These are phyloP conservation scores for Quadroppia sp. DNA, from an alignment of 2,888 invertebrate species.

Conservation along the genomic window DNA sequence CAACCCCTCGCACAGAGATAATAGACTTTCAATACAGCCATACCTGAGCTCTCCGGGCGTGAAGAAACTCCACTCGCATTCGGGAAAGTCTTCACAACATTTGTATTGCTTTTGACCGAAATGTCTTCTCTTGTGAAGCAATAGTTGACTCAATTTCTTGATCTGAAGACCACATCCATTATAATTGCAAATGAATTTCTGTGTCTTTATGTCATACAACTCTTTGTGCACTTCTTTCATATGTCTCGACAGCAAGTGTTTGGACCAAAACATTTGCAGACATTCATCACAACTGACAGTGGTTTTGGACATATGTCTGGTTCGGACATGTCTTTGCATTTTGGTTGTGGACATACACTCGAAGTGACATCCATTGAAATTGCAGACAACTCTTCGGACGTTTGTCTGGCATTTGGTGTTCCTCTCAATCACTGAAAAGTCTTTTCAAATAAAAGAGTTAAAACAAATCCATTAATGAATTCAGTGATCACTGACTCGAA, in stretches of 20 bases:
- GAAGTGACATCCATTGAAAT: slow-evolving; percentile 1
- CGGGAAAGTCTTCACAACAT: slow-evolving; percentile 4
- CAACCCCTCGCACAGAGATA: too few relatives aligned
- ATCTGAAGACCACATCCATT: not conserved
- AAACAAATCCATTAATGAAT: not conserved
- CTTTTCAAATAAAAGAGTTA: not conserved
- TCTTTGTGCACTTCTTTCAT: not conserved
- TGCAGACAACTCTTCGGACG: not conserved
- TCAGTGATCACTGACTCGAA: not conserved
- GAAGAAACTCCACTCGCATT: slow-evolving; percentile 20
- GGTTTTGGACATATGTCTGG: not conserved
- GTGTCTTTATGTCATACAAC: not conserved
- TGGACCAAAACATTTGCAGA: not conserved
- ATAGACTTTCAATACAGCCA: not conserved
- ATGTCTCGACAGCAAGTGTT: not conserved
- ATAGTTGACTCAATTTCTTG: not conserved
- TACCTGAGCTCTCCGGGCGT: slow-evolving; percentile 11
- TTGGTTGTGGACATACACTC: not conserved
- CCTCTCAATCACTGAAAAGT: not conserved
- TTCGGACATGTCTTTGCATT: slow-evolving; percentile 14
- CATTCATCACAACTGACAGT: not conserved
- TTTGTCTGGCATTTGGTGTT: not conserved
- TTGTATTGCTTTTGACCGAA: not conserved
- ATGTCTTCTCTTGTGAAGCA: not conserved
- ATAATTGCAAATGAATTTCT: not conserved